phyloP scores from a whole-genome alignment of 2,113 vertebrate species.

The Clarias batrachus region DNA sequence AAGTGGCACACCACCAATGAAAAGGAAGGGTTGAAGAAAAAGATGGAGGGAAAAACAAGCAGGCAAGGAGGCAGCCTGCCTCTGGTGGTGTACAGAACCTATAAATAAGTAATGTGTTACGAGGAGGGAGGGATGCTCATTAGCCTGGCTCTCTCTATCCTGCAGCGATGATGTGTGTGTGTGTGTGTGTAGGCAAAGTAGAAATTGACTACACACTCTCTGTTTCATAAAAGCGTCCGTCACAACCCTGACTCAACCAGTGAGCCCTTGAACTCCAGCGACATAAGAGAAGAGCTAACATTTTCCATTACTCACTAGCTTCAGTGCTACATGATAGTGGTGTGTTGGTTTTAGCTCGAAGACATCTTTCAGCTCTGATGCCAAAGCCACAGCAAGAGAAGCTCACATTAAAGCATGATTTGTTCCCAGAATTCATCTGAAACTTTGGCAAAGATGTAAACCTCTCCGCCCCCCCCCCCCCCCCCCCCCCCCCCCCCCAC shows the following conservation, averaged over 20 bases:
- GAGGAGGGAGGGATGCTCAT: slow-evolving; percentile 57
- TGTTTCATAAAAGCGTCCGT: slow-evolving; percentile 28
- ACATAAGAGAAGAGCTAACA: slow-evolving; percentile 34
- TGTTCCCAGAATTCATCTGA: neutral
- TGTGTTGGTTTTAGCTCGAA: slow-evolving; percentile 17
- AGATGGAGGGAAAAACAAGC: slow-evolving; percentile 47
- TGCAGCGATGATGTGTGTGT: slow-evolving; percentile 49
- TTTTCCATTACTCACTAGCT: slow-evolving; percentile 44
- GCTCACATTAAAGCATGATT: neutral
- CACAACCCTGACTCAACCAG: slow-evolving; percentile 20
- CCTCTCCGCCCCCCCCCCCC: too few species aligned
- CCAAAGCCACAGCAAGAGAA: neutral
- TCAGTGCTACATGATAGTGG: neutral
- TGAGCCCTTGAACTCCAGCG: slow-evolving; percentile 21
- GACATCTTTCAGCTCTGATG: neutral
- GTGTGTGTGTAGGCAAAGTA: slow-evolving; percentile 38
- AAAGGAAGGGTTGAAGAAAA: slow-evolving; percentile 58
- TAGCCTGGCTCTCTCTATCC: slow-evolving; percentile 57
- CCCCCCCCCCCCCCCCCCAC: too few species aligned
- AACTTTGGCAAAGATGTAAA: slow-evolving; percentile 5
- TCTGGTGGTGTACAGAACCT: slow-evolving; percentile 52
- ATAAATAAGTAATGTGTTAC: slow-evolving; percentile 64
- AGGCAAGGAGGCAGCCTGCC: slow-evolving; percentile 52
- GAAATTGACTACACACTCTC: slow-evolving; percentile 48
- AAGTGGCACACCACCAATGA: slow-evolving; percentile 50